Percentiles rank a stretch among this genome's conserved stretches.
phyloP scores from a whole-genome alignment of 2,888 invertebrate species.

The Nematopogon swammerdamellus region DNA sequence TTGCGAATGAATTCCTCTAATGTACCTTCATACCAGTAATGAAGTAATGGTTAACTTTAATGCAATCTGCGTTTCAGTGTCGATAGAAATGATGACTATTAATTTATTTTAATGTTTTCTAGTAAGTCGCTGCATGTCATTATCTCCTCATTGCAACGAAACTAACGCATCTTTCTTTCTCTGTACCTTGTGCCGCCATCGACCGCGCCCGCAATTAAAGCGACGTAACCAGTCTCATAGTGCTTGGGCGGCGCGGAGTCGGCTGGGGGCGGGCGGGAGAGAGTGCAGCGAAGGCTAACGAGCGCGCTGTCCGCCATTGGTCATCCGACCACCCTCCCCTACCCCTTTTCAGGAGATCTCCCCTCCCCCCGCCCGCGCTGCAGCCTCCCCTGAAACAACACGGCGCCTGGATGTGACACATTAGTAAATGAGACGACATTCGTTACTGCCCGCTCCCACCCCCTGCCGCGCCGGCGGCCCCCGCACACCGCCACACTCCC shows the following conservation, averaged over 20 bases:
- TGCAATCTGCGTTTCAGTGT: too few species aligned
- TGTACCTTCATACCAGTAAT: too few species aligned
- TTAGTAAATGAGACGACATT: conserved; percentile 59
- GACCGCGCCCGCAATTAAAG: neutral
- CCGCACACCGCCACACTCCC: neutral
- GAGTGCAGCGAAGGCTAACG: neutral
- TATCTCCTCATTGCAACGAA: too few species aligned
- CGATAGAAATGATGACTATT: too few species aligned
- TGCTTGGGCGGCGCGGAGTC: conserved; percentile 1
- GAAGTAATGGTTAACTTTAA: too few species aligned
- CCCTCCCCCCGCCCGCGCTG: conserved; percentile 11
- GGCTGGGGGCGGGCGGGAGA: conserved; percentile 1
- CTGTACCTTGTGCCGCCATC: too few species aligned
- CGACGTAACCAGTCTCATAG: neutral
- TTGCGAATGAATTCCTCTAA: too few species aligned
- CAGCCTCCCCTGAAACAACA: conserved; percentile 33
- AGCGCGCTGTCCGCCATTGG: conserved; percentile 28
- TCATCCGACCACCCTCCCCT: conserved; percentile 23
- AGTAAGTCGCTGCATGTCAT: too few species aligned
- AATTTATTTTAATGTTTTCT: too few species aligned
- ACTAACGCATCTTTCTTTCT: too few species aligned
- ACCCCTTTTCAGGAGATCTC: conserved; percentile 4
- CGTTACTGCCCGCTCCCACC: conserved; percentile 50
- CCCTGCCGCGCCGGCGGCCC: conserved; percentile 28
- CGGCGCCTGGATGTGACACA: conserved; percentile 55